phyloP scores from a whole-genome alignment of 2,113 vertebrate species.

The Nycticorax nycticorax region DNA sequence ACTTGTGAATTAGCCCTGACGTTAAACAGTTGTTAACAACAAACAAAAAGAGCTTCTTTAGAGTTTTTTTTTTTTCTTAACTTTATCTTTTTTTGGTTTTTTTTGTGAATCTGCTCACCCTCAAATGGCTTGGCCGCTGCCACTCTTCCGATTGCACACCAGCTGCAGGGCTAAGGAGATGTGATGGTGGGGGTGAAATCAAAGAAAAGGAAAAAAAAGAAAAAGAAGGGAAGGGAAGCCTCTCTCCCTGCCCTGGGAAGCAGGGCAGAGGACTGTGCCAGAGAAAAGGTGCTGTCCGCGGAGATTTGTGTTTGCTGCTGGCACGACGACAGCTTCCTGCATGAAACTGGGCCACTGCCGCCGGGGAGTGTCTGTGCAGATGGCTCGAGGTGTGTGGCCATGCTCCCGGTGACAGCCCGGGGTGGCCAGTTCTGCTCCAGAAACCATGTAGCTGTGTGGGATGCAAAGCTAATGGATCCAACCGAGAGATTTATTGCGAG shows the following conservation, averaged over 20 bases:
- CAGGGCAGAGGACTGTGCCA: background rate
- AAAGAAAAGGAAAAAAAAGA: background rate
- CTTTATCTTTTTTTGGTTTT: background rate
- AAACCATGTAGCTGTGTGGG: background rate
- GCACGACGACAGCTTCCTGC: background rate
- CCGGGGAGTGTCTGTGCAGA: background rate
- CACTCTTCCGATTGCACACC: background rate
- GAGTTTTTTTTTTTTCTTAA: background rate
- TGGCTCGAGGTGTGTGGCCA: background rate
- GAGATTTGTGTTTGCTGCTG: background rate
- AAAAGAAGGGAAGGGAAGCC: background rate
- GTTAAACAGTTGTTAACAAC: constrained; percentile 19
- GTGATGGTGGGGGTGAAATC: background rate
- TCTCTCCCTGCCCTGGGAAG: background rate
- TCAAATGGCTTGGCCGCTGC: background rate
- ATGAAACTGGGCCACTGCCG: background rate
- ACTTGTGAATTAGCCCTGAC: background rate
- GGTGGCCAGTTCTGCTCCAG: background rate
- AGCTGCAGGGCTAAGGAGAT: background rate
- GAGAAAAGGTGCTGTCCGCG: background rate
- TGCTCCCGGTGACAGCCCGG: background rate
- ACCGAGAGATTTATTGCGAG: background rate
- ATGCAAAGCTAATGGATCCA: background rate
- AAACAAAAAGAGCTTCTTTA: background rate
- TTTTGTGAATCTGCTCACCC: background rate